A percentile compares a stretch with the other conserved stretches of the same genome.
Evolutionary conservation across 2,888 invertebrate species (phyloP).

Genomic region (Brachypalpus laphriformis): DNA sequence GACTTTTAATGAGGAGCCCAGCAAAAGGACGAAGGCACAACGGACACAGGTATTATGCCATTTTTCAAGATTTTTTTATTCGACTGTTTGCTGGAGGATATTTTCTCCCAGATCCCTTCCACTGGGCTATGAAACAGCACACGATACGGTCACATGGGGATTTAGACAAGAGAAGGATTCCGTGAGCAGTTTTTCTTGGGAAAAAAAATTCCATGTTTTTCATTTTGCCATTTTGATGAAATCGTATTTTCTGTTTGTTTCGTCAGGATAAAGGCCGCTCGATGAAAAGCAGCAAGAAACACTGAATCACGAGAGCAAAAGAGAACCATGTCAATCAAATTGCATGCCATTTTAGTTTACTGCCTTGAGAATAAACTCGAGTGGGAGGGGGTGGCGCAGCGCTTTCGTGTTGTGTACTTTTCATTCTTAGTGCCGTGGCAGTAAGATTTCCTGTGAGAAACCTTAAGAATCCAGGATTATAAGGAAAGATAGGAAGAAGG

Average conservation of each 20-base stretch:
- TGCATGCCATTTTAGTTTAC: conserved; percentile 70
- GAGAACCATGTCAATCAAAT: conserved; percentile 72
- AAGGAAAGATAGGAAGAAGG: background rate
- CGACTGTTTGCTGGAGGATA: conserved; percentile 60
- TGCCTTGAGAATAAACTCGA: conserved; percentile 31
- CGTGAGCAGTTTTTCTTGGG: too few species aligned
- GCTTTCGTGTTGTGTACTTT: conserved; percentile 55
- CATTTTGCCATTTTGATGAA: conserved; percentile 55
- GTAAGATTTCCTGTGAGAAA: conserved; percentile 62
- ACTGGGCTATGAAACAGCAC: conserved; percentile 63
- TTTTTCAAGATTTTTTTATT: conserved; percentile 67
- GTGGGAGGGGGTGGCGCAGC: background rate
- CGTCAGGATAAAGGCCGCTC: conserved; percentile 33
- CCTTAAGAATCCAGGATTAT: conserved; percentile 47
- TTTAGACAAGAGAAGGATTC: conserved; percentile 51
- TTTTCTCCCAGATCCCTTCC: conserved; percentile 50
- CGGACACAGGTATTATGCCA: conserved; percentile 54
- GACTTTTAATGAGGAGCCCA: conserved; percentile 71
- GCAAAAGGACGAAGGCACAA: conserved; percentile 15
- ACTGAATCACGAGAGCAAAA: conserved; percentile 65
- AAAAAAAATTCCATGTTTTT: conserved; percentile 41
- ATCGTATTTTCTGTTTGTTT: conserved; percentile 42
- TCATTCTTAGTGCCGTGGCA: conserved; percentile 23
- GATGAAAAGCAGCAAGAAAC: conserved; percentile 33
- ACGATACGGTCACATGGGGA: conserved; percentile 72